Base-by-base conservation (phyloP, 1,140 invertebrate genomes). In the Danaus plexippus region DNA sequence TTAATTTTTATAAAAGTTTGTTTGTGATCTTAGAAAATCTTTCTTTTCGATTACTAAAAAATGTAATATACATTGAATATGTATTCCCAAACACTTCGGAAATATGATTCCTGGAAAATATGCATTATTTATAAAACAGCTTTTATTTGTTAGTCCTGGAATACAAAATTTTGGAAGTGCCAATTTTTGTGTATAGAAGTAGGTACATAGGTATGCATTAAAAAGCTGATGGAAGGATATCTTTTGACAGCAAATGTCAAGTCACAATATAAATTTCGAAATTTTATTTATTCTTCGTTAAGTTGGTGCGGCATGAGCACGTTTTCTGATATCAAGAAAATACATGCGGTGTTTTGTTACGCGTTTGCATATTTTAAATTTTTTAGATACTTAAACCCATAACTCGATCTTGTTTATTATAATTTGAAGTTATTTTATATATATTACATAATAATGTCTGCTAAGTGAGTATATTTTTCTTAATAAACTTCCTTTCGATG, bases 381-480 rank as follows among this genome's bases (percentile, higher is more conserved):
- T 9, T 50, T 54, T 55, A 9, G 18, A 43, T 46, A 45, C 12
- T 15, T 44, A 54, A 18, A 12, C 43, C 11, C 12, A 40, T 43
- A 49, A 49, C 11, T 9, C 15, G n/a, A 32, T 6, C 8, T 42
- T 11, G 12, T 32, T 43, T 43, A 22, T 55, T 15, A 49, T 10
- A 55, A 15, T 43, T 47, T 49, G 41, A 32, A 18, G 22, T 54
- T 53, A 49, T 53, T 55, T 48, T 42, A 18, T 13, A 42, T 43
- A 56, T 69, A 77, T 78, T 81, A 81, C 76, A 83, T 78, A 81
- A 32, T 32, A 32, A 83, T 83, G 80, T 61, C 71, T 54, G 59
- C 67, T 47, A 63, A 66, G 80, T 83, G 61, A 78, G 67, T 60
- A 47, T 61, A 57, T 69, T 74, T 70, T 56, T 54, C 56, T 60